Percentiles rank a stretch among this genome's conserved stretches.
These are phyloP conservation scores for Drosophila subobscura DNA, from an alignment of 1,140 invertebrate species.

Conservation along the genomic window DNA sequence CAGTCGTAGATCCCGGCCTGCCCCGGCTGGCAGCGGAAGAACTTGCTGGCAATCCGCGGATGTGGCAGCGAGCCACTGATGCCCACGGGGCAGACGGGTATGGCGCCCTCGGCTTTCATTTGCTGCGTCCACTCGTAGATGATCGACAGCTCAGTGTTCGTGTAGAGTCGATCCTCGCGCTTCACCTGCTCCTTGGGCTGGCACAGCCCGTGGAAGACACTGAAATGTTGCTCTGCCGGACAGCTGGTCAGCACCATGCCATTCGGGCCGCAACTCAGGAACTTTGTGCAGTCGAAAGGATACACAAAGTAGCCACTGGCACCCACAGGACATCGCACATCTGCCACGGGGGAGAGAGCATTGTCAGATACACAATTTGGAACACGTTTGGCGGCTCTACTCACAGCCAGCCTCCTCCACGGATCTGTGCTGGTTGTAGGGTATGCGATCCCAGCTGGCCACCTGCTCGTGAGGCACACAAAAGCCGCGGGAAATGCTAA, in stretches of 20 bases:
- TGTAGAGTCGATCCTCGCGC: slow-evolving; percentile 48
- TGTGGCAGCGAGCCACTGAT: slow-evolving; percentile 86
- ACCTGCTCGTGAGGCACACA: slow-evolving; percentile 41
- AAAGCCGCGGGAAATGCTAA: slow-evolving; percentile 54
- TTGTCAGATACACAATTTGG: not conserved
- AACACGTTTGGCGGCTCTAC: not conserved
- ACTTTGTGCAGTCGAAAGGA: slow-evolving; percentile 87
- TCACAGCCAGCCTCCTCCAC: slow-evolving; percentile 28
- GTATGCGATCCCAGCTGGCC: slow-evolving; percentile 35
- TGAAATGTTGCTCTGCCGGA: slow-evolving; percentile 68
- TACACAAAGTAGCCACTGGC: slow-evolving; percentile 85
- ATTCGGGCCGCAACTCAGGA: slow-evolving; percentile 85
- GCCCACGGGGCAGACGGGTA: slow-evolving; percentile 84
- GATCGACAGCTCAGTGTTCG: slow-evolving; percentile 28
- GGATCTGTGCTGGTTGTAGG: not conserved
- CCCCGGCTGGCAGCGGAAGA: slow-evolving; percentile 85
- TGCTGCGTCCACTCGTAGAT: slow-evolving; percentile 58
- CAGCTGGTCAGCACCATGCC: slow-evolving; percentile 85
- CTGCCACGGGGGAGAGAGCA: slow-evolving; percentile 29
- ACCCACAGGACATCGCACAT: slow-evolving; percentile 81
- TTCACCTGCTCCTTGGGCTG: slow-evolving; percentile 40
- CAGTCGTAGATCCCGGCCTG: slow-evolving; percentile 46
- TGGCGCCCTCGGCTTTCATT: slow-evolving; percentile 4
- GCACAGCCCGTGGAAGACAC: slow-evolving; percentile 43
- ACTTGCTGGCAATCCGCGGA: slow-evolving; percentile 86